Evolutionary conservation across 2,888 invertebrate genomes (phyloP).

Genomic region (Brachyptera putata): DNA sequence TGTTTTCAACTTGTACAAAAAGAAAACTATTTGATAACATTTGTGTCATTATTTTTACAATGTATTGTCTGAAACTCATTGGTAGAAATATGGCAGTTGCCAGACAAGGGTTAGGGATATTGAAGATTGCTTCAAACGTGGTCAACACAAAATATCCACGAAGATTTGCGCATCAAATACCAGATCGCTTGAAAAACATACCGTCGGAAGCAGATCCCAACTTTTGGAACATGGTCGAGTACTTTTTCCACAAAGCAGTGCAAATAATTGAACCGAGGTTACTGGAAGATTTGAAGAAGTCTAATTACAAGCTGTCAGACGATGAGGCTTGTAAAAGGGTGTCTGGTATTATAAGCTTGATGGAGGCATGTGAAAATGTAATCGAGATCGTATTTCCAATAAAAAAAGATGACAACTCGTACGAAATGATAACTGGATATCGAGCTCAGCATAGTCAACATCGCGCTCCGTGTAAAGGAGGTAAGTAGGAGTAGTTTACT

Average conservation of each 20-base stretch:
- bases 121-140: no score
- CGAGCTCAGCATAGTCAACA: conserved; percentile 72
- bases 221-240: conserved; percentile 62
- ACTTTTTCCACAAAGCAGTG: conserved; percentile 62
- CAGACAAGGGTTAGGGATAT: no score
- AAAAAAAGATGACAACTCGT: conserved; percentile 62
- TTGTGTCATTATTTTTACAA: no score
- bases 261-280: conserved; percentile 51
- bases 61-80: no score
- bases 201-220: conserved; percentile 48
- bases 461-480: conserved; percentile 66
- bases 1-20: no score
- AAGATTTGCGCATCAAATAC: conserved; percentile 40
- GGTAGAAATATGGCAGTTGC: no score
- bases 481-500: conserved; percentile 42
- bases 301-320: conserved; percentile 46
- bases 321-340: conserved; percentile 60
- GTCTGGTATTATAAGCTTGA: conserved; percentile 55
- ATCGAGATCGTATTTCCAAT: conserved; percentile 66
- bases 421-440: conserved; percentile 66
- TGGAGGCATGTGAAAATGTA: conserved; percentile 52
- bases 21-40: no score
- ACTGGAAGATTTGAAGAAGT: conserved; percentile 48
- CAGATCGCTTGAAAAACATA: conserved; percentile 43
- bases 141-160: no score